Base-by-base conservation (phyloP, 2,113 vertebrate species). In the Hiodon alosoides region DNA sequence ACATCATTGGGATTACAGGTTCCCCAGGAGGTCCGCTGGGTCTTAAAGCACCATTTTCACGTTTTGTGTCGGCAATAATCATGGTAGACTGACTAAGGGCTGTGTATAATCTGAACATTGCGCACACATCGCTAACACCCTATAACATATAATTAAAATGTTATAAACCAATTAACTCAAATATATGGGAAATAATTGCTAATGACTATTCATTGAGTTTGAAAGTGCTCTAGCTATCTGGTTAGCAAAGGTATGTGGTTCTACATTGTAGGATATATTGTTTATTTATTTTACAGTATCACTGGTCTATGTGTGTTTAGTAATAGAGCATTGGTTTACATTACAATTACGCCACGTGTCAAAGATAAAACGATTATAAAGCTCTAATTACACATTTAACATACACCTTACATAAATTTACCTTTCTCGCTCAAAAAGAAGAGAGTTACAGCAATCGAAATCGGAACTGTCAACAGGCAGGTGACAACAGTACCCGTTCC, bases 341-440 rank as follows among this genome's bases (percentile, higher is more conserved):
- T 71, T 16, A 57, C 53, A 57, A 67, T 55, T 62, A 53, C 58
- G 7, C 7, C 53, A 75, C 3, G 46, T 51, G 54, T n/a, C 46
- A 10, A 7, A 14, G 3, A 3, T 5, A 5, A 31, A 16, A 11
- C 50, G 54, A 73, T 67, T 9, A 75, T 55, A 64, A 59, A 82
- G 75, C 81, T 76, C 54, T 69, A 13, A 7, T 66, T 17, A 5
- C 73, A 13, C 52, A 16, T 46, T 5, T 31, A 52, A 2, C 0
- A 70, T 14, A 55, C 0, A 6, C 52, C 2, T 58, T 7, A 4
- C 8, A 70, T 10, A 5, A 79, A 73, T 75, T 88, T 91, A 92
- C 90, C 90, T 91, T 88, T 83, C 68, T 81, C 65, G 50, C 83
- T 86, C 71, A 87, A 77, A 89, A 78, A 91, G 47, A 88, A 54